phyloP scores from a whole-genome alignment of 2,797 vertebrate species.

The Trichosurus vulpecula region DNA sequence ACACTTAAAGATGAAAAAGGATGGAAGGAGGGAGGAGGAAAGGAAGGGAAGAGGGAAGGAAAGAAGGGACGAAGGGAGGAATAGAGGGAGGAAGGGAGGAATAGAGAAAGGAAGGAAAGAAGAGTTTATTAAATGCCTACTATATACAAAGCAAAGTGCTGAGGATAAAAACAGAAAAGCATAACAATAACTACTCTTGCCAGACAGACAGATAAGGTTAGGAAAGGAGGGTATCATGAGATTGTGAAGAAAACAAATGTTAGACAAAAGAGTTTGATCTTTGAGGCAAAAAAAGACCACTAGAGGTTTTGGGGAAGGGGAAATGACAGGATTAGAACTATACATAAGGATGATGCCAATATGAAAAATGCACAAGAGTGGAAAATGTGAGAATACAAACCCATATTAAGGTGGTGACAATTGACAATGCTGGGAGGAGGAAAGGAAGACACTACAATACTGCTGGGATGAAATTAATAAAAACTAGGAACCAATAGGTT shows the following conservation, averaged over 20 bases:
- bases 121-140: neutral
- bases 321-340: neutral
- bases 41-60: too few species aligned
- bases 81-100: too few species aligned
- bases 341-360: neutral
- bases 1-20: too few species aligned
- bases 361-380: neutral
- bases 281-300: neutral
- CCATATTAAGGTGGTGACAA: neutral
- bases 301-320: too few species aligned
- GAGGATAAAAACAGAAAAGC: neutral
- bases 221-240: neutral
- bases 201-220: neutral
- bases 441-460: neutral
- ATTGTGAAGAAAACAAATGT: neutral
- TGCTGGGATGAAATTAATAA: neutral
- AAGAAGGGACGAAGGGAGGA: too few species aligned
- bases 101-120: too few species aligned
- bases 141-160: neutral
- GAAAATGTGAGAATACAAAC: neutral
- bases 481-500: neutral
- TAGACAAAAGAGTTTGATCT: neutral
- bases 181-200: neutral
- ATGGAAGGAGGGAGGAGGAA: too few species aligned
- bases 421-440: neutral